Evolutionary conservation across 2,888 invertebrate genomes (phyloP), one percentile per base, ranked within the genome.

Genomic region (Ethmia dodecea): DNA sequence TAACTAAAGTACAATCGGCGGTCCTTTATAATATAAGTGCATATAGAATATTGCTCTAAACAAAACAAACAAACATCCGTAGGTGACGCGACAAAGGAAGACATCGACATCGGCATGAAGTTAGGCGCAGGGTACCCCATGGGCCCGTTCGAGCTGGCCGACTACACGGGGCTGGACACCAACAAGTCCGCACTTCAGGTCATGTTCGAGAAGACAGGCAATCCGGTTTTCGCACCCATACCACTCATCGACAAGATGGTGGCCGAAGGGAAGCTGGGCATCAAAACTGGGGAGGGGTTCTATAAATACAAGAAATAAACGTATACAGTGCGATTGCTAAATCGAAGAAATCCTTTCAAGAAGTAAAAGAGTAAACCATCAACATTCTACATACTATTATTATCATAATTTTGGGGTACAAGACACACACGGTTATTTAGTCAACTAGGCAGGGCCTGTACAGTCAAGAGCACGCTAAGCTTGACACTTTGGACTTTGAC

Each of bases 61-160:
- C 18, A 5, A 5, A 4, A 5, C 10, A n/a, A 10, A 22, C 22
- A n/a, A n/a, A n/a, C n/a, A n/a, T 35, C 45, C 42, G 0, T 62
- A 90, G 91, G 91, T 14, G 92, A 92, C 64, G 92, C 92, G 0
- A 79, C 90, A 8, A 89, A 92, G 5, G 83, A 89, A 52, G 96
- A 97, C 67, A 93, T 97, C 38, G 97, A 97, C 60, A 91, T 88
- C 5, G 96, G 94, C 1, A 95, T 96, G 95, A 96, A 96, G 72
- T 76, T 96, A 10, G 96, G 96, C n/a, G 94, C 94, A 3, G 93
- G 94, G 0, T 91, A 94, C 74, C 96, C 96, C 0, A 96, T 96
- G 96, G 96, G 96, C 0, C 96, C 96, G 0, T 89, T 97, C 52
- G 95, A 96, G 69, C 72, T 97, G 24, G 86, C 91, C 0, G 96